Evolutionary conservation across 2,113 vertebrate genomes (phyloP), one percentile per base, ranked within the genome.

Genomic region (Penelope pileata): DNA sequence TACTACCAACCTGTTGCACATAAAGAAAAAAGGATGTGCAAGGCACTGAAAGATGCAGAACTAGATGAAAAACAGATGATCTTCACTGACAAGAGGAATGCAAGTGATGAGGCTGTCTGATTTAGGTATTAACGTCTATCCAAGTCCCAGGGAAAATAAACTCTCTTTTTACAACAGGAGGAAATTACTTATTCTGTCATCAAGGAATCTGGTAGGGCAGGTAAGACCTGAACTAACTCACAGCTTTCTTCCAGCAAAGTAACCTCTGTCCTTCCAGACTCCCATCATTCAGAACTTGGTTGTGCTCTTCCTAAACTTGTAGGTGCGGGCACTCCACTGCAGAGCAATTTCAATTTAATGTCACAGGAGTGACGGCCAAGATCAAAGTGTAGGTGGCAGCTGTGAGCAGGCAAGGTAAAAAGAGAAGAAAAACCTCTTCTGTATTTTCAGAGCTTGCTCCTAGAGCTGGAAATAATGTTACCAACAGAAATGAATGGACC

Each of bases 391-490:
- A 51, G 40, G 74, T 67, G 79, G 73, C 30, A 30, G 58, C 26
- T 81, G 64, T 38, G 26, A 63, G 21, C 40, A 38, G 40, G 19
- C 16, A 62, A 32, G 34, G 40, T 68, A 48, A 60, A 72, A 48
- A 2, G 36, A 27, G 19, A 62, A 2, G 1, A 15, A 18, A 53
- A 30, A 4, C 1, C 36, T 16, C 4, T 34, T 36, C 4, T 80
- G 34, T 48, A 18, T 29, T n/a, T 70, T 64, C 42, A 64, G 62
- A 79, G 56, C 32, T 75, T 42, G 18, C 7, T 42, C 13, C 79
- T 64, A n/a, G n/a, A 68, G 48, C 30, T 47, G 26, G 62, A 74
- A 74, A 23, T 58, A 24, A 4, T 3, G 22, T n/a, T 60, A 38
- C n/a, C 40, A 51, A 30, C 24, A 19, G 7, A 34, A 48, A 36